Conservation (phyloP, 1,140 invertebrate species). For the Anthonomus grandis region DNA sequence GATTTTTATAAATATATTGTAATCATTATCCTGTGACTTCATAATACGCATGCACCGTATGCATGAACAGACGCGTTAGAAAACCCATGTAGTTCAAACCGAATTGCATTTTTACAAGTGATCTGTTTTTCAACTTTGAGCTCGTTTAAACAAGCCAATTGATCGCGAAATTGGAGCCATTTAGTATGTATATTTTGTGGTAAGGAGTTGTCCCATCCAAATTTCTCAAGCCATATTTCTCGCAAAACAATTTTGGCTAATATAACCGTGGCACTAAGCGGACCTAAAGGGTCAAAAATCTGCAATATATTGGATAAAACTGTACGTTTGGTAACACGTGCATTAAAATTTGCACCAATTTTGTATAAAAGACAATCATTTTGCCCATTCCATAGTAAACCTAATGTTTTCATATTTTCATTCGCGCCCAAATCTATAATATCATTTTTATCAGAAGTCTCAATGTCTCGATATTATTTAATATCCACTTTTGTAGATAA, state of each 20-base stretch:
- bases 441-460: neutral
- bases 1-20: slow-evolving; percentile 8
- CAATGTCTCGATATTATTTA: slow-evolving; percentile 28
- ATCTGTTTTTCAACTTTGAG: neutral
- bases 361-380: slow-evolving; percentile 3
- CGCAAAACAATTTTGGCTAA: slow-evolving; percentile 27
- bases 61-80: slow-evolving; percentile 44
- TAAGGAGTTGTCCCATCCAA: slow-evolving; percentile 28
- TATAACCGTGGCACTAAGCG: slow-evolving; percentile 20
- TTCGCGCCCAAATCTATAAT: too few species aligned
- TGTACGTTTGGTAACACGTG: slow-evolving; percentile 17
- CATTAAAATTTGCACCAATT: neutral
- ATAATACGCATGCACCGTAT: slow-evolving; percentile 48
- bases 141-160: neutral
- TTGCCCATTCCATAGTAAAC: too few species aligned
- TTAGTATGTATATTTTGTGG: slow-evolving; percentile 2
- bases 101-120: slow-evolving; percentile 10
- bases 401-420: too few species aligned
- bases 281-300: slow-evolving; percentile 29
- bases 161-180: neutral
- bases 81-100: slow-evolving; percentile 43
- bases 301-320: slow-evolving; percentile 20
- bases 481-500: slow-evolving; percentile 47
- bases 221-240: slow-evolving; percentile 21
- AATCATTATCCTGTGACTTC: slow-evolving; percentile 14